Percentiles rank a stretch among this genome's conserved stretches.
phyloP scores from a whole-genome alignment of 2,797 vertebrate species.

The Graptemys geographica region DNA sequence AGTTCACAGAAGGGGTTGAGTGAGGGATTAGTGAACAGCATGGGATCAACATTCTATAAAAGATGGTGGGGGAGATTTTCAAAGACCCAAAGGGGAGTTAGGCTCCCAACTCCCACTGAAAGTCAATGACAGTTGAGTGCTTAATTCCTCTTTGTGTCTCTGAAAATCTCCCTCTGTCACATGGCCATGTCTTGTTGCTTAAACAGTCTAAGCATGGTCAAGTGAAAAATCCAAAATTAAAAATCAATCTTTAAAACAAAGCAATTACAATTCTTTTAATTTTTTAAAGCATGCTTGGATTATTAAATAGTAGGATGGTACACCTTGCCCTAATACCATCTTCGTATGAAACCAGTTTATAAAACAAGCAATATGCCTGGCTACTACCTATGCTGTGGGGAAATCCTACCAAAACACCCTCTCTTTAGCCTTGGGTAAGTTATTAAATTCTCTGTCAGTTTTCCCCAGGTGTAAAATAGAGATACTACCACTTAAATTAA shows the following conservation, averaged over 20 bases:
- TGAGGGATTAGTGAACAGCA: not conserved
- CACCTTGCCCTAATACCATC: too few relatives aligned
- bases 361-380: not conserved
- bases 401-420: not conserved
- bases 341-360: not conserved
- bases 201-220: not conserved
- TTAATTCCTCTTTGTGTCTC: not conserved
- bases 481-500: not conserved
- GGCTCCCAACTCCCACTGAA: not conserved
- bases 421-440: not conserved
- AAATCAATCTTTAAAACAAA: not conserved
- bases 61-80: not conserved
- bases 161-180: not conserved
- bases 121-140: not conserved
- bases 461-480: not conserved
- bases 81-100: not conserved
- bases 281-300: not conserved
- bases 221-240: not conserved
- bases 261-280: not conserved
- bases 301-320: not conserved
- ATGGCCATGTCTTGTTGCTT: not conserved
- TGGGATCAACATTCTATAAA: fast-evolving
- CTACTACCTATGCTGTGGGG: not conserved
- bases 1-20: not conserved
- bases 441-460: not conserved